Evolutionary conservation across 2,113 vertebrate species (phyloP).

Genomic region (Oryzias woworae): DNA sequence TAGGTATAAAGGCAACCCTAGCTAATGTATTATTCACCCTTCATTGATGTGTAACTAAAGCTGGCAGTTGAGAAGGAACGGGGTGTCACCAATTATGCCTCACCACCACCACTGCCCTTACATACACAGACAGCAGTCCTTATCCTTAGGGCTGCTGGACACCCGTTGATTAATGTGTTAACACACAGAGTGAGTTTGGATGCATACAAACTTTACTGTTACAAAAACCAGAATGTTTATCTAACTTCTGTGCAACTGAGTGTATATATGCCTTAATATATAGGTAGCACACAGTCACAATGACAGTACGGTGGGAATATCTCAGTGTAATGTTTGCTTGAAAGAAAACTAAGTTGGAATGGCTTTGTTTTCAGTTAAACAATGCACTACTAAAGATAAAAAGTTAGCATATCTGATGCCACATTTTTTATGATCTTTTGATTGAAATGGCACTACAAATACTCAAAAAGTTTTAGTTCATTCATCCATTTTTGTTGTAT

Average conservation of each 20-base stretch:
- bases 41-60: slow-evolving; percentile 80
- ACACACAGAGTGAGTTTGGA: slow-evolving; percentile 32
- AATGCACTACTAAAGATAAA: too few relatives aligned
- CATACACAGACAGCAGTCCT: slow-evolving; percentile 28
- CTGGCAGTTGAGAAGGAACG: slow-evolving; percentile 57
- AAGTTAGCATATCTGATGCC: too few relatives aligned
- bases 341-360: too few relatives aligned
- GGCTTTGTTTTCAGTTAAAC: too few relatives aligned
- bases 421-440: too few relatives aligned
- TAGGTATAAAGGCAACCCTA: slow-evolving; percentile 42
- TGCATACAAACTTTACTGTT: slow-evolving; percentile 24
- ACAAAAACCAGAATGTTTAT: slow-evolving; percentile 26
- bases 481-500: too few relatives aligned
- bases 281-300: not conserved
- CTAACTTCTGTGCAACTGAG: not conserved
- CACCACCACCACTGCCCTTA: slow-evolving; percentile 46
- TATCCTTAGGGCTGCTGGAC: slow-evolving; percentile 57
- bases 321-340: too few relatives aligned
- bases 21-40: slow-evolving; percentile 79
- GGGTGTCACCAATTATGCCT: slow-evolving; percentile 62
- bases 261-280: not conserved
- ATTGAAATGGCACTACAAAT: too few relatives aligned
- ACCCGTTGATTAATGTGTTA: slow-evolving; percentile 71
- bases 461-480: too few relatives aligned
- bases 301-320: too few relatives aligned